A percentile compares a stretch with the other conserved stretches of the same genome.
These are phyloP conservation scores for Liodrosophila aerea DNA, from an alignment of 2,888 invertebrate genomes.

Conservation along the genomic window DNA sequence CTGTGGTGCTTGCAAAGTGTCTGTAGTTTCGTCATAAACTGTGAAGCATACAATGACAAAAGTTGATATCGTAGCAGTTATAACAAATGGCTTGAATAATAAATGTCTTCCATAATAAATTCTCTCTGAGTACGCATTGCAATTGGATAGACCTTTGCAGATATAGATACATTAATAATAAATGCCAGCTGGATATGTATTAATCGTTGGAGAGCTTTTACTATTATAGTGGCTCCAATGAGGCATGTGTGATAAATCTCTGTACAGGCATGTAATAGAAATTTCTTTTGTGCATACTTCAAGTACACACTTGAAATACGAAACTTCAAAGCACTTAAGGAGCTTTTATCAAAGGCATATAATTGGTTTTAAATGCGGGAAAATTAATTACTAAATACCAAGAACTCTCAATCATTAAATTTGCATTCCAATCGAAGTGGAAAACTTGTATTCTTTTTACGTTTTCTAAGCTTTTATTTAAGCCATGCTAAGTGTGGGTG, in stretches of 20 bases:
- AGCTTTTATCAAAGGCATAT: neutral
- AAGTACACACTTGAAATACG: too few species aligned
- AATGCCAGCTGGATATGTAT: too few species aligned
- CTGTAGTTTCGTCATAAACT: neutral
- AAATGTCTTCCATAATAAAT: conserved; percentile 34
- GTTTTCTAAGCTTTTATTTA: too few species aligned
- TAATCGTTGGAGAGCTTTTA: too few species aligned
- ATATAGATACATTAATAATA: too few species aligned
- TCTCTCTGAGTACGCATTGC: conserved; percentile 14
- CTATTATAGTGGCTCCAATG: too few species aligned
- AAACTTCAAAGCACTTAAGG: too few species aligned
- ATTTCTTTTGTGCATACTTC: too few species aligned
- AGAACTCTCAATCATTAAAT: conserved; percentile 6
- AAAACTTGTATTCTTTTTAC: neutral
- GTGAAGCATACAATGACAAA: neutral
- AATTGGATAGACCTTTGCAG: too few species aligned
- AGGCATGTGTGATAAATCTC: too few species aligned
- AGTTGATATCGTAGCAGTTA: neutral
- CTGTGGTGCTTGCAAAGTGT: neutral
- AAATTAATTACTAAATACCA: neutral
- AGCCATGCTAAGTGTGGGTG: too few species aligned
- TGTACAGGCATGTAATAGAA: too few species aligned
- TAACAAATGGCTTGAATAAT: conserved; percentile 30
- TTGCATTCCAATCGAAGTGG: conserved; percentile 12
- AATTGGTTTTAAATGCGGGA: conserved; percentile 28